Base-by-base conservation (phyloP, 2,113 vertebrate species). In the Psilopogon haemacephalus region DNA sequence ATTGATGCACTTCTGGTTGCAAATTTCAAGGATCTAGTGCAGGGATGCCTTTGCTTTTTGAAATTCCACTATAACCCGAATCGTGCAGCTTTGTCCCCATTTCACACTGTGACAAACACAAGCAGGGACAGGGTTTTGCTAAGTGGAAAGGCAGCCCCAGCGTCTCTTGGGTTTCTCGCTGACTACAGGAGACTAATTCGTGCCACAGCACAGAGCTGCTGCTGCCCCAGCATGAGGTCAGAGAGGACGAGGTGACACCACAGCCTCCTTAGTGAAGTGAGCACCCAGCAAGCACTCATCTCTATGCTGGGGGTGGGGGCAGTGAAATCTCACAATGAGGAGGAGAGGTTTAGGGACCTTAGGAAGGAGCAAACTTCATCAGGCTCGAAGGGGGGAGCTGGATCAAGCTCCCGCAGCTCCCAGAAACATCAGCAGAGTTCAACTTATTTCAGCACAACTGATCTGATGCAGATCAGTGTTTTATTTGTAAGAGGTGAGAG, bases 391-490 rank as follows among this genome's bases (percentile, higher is more conserved):
- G 7, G 7, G n/a, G 60, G 15, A 80, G 17, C 13, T 4, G 60
- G 38, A 21, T 6, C 10, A 11, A 24, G 20, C 15, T 42, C 67
- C 67, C 20, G 14, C 19, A 44, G 8, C 9, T 11, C 64, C 79
- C 79, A 10, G 12, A 13, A 84, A 33, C 35, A 8, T 5, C 64
- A 12, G 3, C 1, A 3, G 32, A 78, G 15, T 0, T 1, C 1
- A 13, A 5, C 4, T 18, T 3, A 6, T 9, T 32, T 1, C 40
- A 55, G 76, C 76, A 50, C 54, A 2, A 1, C n/a, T 4, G 15
- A 2, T 0, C 40, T 2, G 46, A 4, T 1, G 9, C 3, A 3
- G 20, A 1, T 8, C 24, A 1, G 0, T 2, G 2, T 5, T 1
- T 4, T 3, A 4, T 16, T 19, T 8, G 21, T 5, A 1, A 7